Base-by-base conservation (phyloP, 2,888 invertebrate genomes). In the Drosophila tripunctata region DNA sequence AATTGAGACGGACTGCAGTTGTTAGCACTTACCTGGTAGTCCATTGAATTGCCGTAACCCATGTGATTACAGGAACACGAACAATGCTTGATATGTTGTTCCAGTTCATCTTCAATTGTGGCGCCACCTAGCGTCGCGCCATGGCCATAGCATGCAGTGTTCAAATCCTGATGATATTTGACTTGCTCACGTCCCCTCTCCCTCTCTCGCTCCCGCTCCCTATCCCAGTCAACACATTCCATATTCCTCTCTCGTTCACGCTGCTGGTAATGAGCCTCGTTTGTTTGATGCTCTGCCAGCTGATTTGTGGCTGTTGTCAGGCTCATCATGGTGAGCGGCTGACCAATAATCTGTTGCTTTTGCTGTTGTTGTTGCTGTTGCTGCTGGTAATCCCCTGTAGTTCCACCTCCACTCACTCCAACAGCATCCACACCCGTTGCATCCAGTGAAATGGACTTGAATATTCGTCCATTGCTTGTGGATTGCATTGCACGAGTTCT, bases 1-100 rank as follows among this genome's bases (percentile, higher is more conserved):
- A n/a, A n/a, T n/a, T n/a, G n/a, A n/a, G n/a, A n/a, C n/a, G n/a
- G n/a, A n/a, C 6, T 19, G 43, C 7, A 30, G 35, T 8, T 14
- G 12, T 6, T 22, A 12, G 7, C 31, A 78, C 89, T 79, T 64
- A 96, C 95, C 94, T 96, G 96, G 92, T 96, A 96, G 93, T 96
- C 96, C 94, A 96, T 95, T 92, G 95, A 96, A 93, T 97, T 97
- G 88, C 97, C 97, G 93, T 96, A 96, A 91, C 97, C 97, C 95
- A 97, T 96, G 93, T 97, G 97, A 93, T 96, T 96, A 94, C 97
- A 97, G 88, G 96, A 95, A 93, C 97, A 97, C 86, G 96, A 95
- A 93, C 97, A 97, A 91, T 94, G 95, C 92, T 96, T 95, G 91
- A 97, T 96, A 93, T 97, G 97, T 92, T 95, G 94, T 91, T 96